A percentile compares a stretch with the other conserved stretches of the same genome.
Conservation (phyloP, 2,797 vertebrate genomes). For the Ceryle rudis region DNA sequence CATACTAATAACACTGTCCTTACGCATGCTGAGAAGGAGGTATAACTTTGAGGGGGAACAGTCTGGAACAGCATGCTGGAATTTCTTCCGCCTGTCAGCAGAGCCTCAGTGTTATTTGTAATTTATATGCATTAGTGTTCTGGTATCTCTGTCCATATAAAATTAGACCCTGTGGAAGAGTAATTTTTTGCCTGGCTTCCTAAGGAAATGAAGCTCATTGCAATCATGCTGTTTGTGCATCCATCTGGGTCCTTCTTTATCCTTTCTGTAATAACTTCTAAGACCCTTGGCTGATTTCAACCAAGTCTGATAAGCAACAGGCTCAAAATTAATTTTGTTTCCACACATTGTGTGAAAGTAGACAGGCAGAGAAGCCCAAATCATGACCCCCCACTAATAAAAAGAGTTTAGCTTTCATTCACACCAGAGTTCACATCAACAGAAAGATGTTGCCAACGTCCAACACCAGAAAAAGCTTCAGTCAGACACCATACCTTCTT, state of each 20-base stretch:
- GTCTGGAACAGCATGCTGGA: neutral
- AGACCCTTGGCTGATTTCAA: neutral
- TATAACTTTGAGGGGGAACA: neutral
- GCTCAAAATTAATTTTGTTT: neutral
- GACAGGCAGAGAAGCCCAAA: neutral
- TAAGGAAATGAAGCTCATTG: slow-evolving; percentile 17
- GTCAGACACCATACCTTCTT: neutral
- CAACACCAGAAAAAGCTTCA: neutral
- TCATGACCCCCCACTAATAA: accelerated
- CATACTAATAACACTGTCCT: neutral
- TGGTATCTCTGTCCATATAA: neutral
- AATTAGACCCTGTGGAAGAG: slow-evolving; percentile 15
- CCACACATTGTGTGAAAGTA: neutral
- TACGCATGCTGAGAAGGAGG: neutral
- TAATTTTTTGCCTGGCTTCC: slow-evolving; percentile 10
- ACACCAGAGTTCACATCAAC: accelerated
- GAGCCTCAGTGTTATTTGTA: neutral
- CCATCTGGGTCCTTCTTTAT: neutral
- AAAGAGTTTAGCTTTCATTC: neutral
- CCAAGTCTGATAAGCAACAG: neutral
- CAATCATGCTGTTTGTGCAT: neutral
- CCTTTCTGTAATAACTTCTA: neutral
- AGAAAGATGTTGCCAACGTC: neutral
- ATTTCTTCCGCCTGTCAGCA: neutral
- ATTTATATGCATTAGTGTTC: slow-evolving; percentile 11